Evolutionary conservation across 2,113 vertebrate species (phyloP).

Genomic region (Dolichallabes microphthalmus): DNA sequence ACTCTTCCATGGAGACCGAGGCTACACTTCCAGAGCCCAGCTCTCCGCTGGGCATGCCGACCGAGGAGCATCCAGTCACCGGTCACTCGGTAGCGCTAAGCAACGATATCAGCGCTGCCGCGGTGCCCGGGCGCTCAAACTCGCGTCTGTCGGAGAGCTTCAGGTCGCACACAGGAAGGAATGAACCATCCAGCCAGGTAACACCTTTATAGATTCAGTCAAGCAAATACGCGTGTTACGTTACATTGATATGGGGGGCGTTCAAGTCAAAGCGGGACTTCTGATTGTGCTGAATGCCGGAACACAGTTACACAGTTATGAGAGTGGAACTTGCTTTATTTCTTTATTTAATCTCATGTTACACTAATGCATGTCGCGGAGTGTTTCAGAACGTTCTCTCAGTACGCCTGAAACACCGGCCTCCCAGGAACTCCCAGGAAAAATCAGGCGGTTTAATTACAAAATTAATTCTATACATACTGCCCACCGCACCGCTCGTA

Average conservation of each 20-base stretch:
- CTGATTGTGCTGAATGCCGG: too few relatives aligned
- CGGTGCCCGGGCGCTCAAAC: conserved; percentile 61
- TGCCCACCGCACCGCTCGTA: too few relatives aligned
- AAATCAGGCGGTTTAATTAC: too few relatives aligned
- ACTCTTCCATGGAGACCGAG: conserved; percentile 67
- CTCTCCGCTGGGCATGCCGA: conserved; percentile 42
- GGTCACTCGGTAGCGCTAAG: conserved; percentile 38
- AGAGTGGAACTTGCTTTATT: too few relatives aligned
- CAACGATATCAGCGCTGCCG: conserved; percentile 46
- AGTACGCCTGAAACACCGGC: too few relatives aligned
- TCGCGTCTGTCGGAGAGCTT: conserved; percentile 69
- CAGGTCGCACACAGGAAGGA: conserved; percentile 68
- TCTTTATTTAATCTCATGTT: too few relatives aligned
- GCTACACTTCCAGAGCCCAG: conserved; percentile 59
- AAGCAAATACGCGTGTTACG: background rate
- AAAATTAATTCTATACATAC: too few relatives aligned
- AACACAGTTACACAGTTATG: too few relatives aligned
- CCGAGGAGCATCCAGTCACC: conserved; percentile 55
- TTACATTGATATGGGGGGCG: background rate
- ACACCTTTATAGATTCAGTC: conserved; percentile 23
- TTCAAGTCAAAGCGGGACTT: too few relatives aligned
- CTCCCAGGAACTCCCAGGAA: too few relatives aligned
- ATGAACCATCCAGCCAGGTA: conserved; percentile 79
- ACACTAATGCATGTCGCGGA: too few relatives aligned
- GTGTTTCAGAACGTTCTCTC: too few relatives aligned